These are phyloP conservation scores for Agonopterix subpropinquella DNA, from an alignment of 2,888 invertebrate genomes.

Conservation along the genomic window DNA sequence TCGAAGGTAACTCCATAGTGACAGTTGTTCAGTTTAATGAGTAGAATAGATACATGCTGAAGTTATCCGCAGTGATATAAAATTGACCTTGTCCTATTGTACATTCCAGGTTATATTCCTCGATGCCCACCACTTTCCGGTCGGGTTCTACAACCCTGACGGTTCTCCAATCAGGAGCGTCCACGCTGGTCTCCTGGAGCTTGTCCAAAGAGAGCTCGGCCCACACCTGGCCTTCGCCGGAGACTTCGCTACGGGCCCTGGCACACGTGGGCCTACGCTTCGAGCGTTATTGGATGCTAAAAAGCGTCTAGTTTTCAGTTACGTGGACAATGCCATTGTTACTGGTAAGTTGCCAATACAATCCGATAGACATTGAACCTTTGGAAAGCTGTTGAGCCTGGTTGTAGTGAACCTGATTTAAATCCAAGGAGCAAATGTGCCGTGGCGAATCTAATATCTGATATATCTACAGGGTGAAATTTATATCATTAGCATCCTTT, in stretches of 20 bases:
- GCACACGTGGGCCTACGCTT: constrained; percentile 60
- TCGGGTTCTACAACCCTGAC: constrained; percentile 72
- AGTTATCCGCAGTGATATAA: no score
- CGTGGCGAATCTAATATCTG: no score
- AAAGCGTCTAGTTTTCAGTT: constrained; percentile 71
- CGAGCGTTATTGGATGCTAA: constrained; percentile 60
- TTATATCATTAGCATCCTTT: no score
- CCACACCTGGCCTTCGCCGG: constrained; percentile 67
- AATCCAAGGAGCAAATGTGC: no score
- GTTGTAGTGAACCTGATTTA: no score
- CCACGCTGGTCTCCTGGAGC: constrained; percentile 72
- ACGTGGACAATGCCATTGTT: constrained; percentile 67
- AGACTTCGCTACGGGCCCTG: constrained; percentile 50
- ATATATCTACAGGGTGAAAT: no score
- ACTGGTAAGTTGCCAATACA: constrained; percentile 32
- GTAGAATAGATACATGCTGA: no score
- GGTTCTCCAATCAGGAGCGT: constrained; percentile 61
- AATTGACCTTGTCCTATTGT: no score
- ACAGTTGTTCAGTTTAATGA: no score
- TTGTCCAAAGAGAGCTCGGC: constrained; percentile 73
- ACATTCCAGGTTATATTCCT: constrained; percentile 79
- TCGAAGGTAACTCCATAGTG: no score
- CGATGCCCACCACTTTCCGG: constrained; percentile 89
- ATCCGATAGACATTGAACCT: no score
- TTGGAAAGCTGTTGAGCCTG: no score